Conservation (phyloP, 2,888 invertebrate species). For the Polymixis lichenea region DNA sequence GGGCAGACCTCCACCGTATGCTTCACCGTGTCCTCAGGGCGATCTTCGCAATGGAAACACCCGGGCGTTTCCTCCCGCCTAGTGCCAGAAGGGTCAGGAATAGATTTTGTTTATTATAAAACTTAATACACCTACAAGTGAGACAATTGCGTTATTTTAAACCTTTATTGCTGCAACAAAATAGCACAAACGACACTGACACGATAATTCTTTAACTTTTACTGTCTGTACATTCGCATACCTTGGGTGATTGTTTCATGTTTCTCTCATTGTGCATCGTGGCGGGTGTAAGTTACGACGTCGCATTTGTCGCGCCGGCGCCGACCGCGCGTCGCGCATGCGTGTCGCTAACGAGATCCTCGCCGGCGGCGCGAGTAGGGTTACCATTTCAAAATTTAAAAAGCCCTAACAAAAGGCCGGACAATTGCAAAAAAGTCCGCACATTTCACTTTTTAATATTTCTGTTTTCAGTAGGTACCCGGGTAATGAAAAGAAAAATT, state of each 20-base stretch:
- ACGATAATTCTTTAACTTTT: slow-evolving; percentile 51
- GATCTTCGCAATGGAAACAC: no score
- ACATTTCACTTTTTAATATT: background rate
- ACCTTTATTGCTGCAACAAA: slow-evolving; percentile 40
- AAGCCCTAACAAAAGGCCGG: background rate
- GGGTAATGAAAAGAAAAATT: background rate
- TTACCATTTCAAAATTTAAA: background rate
- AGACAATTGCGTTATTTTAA: slow-evolving; percentile 38
- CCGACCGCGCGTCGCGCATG: slow-evolving; percentile 61
- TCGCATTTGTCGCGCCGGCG: slow-evolving; percentile 72
- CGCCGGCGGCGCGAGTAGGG: slow-evolving; percentile 40
- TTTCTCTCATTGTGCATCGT: slow-evolving; percentile 60
- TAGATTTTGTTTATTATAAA: background rate
- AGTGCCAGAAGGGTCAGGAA: background rate
- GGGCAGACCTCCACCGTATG: no score
- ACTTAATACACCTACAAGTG: background rate
- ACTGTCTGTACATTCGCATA: slow-evolving; percentile 58
- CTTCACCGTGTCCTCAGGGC: no score
- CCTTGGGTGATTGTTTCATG: slow-evolving; percentile 59
- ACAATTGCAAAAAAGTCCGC: background rate
- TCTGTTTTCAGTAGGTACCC: background rate
- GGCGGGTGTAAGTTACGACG: slow-evolving; percentile 74
- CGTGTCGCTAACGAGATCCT: slow-evolving; percentile 66
- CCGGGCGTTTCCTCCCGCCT: no score
- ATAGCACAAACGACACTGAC: slow-evolving; percentile 17